These are phyloP conservation scores for Corbicula japonica DNA, from an alignment of 2,888 invertebrate genomes.

Conservation along the genomic window DNA sequence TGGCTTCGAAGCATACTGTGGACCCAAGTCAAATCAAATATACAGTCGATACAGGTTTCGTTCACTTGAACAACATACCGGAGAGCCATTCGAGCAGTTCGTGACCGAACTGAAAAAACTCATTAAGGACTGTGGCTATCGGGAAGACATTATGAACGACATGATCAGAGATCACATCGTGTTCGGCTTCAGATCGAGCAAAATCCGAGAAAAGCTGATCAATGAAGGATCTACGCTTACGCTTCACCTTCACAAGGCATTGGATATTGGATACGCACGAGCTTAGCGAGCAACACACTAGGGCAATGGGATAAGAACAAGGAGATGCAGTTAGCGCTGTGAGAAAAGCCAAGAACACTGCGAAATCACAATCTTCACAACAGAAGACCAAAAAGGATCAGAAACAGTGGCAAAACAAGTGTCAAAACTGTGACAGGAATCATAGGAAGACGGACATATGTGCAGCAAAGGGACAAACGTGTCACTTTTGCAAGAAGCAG, in stretches of 20 bases:
- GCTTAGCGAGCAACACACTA: slow-evolving; percentile 5
- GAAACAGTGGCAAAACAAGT: too few relatives aligned
- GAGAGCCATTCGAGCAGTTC: slow-evolving; percentile 53
- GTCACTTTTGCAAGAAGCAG: background rate
- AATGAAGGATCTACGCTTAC: slow-evolving; percentile 21
- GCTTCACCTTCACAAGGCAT: background rate
- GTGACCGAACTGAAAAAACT: slow-evolving; percentile 49
- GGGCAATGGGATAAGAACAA: too few relatives aligned
- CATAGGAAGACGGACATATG: too few relatives aligned
- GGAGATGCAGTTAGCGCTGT: too few relatives aligned
- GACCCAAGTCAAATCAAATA: slow-evolving; percentile 42
- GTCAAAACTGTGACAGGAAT: too few relatives aligned
- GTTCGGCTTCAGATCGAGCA: slow-evolving; percentile 13
- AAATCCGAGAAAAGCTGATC: slow-evolving; percentile 21
- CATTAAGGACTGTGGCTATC: slow-evolving; percentile 18
- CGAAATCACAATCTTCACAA: too few relatives aligned
- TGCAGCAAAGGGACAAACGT: background rate
- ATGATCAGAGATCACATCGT: slow-evolving; percentile 4
- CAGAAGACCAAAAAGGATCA: too few relatives aligned
- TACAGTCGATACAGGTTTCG: slow-evolving; percentile 44
- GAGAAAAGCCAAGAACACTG: too few relatives aligned
- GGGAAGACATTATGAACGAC: background rate
- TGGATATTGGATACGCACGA: slow-evolving; percentile 22
- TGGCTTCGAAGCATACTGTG: slow-evolving; percentile 44
- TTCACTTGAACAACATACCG: slow-evolving; percentile 9